Percentiles rank a stretch among this genome's conserved stretches.
These are phyloP conservation scores for Campoplex capitator DNA, from an alignment of 2,888 invertebrate species.

Conservation along the genomic window DNA sequence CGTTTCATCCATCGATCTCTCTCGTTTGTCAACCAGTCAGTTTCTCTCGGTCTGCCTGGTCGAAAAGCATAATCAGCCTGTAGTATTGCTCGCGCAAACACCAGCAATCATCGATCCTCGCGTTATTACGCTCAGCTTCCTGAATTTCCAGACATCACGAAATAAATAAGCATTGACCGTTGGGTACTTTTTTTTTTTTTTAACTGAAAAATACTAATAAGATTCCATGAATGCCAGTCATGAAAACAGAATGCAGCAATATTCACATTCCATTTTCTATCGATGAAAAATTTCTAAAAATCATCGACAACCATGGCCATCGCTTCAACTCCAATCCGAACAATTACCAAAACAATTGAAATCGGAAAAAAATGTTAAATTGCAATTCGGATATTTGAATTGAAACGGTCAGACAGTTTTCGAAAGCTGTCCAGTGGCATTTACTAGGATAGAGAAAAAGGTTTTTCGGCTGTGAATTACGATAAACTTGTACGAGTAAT, in stretches of 20 bases:
- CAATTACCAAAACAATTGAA: not conserved
- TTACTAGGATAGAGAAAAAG: not conserved
- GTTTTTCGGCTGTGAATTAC: not conserved
- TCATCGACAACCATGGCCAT: not conserved
- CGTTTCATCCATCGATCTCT: slow-evolving; percentile 17
- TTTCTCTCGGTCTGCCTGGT: slow-evolving; percentile 50
- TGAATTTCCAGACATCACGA: slow-evolving; percentile 40
- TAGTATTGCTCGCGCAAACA: slow-evolving; percentile 69
- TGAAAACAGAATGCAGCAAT: not conserved
- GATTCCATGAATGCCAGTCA: not conserved
- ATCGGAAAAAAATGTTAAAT: not conserved
- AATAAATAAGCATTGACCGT: not conserved
- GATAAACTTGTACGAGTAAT: not conserved
- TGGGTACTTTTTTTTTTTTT: slow-evolving; percentile 6
- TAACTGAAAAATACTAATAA: not conserved
- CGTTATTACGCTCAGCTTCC: slow-evolving; percentile 46
- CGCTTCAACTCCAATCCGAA: not conserved
- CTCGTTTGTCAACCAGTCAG: slow-evolving; percentile 25
- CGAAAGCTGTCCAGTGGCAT: not conserved
- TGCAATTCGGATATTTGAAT: not conserved
- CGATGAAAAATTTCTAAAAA: not conserved
- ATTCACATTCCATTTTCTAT: not conserved
- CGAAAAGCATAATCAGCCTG: slow-evolving; percentile 76
- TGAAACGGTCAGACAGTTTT: not conserved
- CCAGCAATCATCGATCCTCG: slow-evolving; percentile 68